phyloP scores from a whole-genome alignment of 2,888 invertebrate species.

The Cinara cedri region DNA sequence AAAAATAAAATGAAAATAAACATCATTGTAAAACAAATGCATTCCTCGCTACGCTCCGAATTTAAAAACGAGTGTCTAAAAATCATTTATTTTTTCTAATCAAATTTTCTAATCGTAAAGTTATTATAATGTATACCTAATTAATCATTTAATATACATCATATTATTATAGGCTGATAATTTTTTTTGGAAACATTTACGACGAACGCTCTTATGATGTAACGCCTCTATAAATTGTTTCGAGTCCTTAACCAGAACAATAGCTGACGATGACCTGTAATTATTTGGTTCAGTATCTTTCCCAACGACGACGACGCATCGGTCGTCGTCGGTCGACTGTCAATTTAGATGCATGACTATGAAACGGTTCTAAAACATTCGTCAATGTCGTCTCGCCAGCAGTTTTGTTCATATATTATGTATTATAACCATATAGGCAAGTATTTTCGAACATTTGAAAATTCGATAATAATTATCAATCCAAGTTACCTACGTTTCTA shows the following conservation, averaged over 20 bases:
- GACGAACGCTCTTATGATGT: not conserved
- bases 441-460: no score
- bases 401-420: no score
- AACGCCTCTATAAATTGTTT: not conserved
- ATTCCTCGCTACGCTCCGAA: no score
- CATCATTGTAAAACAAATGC: no score
- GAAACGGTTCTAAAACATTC: constrained; percentile 11
- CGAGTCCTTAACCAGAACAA: constrained; percentile 42
- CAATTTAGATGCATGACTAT: constrained; percentile 51
- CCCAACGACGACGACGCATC: not conserved
- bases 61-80: no score
- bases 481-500: no score
- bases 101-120: no score
- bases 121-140: no score
- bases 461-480: constrained; percentile 4
- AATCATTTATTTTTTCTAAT: no score
- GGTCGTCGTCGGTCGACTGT: not conserved
- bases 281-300: constrained; percentile 44
- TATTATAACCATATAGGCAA: no score
- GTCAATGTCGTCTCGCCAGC: constrained; percentile 17
- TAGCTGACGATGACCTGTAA: constrained; percentile 49
- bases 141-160: not conserved
- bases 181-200: not conserved
- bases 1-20: no score
- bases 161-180: not conserved